Base-by-base conservation (phyloP, 2,888 invertebrate genomes). In the Toxonevra muliebris region DNA sequence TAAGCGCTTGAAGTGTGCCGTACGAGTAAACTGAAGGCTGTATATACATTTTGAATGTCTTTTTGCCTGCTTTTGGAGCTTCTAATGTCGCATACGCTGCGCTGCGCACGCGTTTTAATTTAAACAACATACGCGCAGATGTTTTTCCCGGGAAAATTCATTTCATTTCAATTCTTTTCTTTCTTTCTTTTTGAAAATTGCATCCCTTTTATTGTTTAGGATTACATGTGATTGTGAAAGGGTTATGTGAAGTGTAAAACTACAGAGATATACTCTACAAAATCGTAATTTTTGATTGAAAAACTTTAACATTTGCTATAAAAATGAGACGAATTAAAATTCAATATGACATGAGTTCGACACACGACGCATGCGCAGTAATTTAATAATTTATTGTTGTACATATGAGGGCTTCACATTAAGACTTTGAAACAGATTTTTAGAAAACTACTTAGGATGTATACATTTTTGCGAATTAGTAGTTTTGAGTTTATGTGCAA, bases 101-200 rank as follows among this genome's bases (percentile, higher is more conserved):
- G 50, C 45, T 43, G 67, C 55, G 59, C 69, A 72, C 65, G 72
- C 62, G 68, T 66, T 69, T 68, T 55, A 40, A 63, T 66, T 71
- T 65, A 30, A 30, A 30, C 30, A 30, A 68, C 60, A 66, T 68
- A 64, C 15, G 50, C 53, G 70, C 72, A 74, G 72, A 69, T 72
- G 72, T 68, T 71, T 66, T 55, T n/a, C n/a, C n/a, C n/a, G n/a
- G n/a, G n/a, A n/a, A n/a, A n/a, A n/a, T n/a, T 30, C 30, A 30
- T 30, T 30, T 2, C 30, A 30, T 30, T 30, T 30, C 30, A 30
- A 4, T 30, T 30, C 2, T 30, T 30, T 30, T 30, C 30, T 66
- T 30, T 30, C 30, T 66, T 10, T 13, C 42, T 53, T 53, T 53
- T 20, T 15, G 60, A 42, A 60, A 53, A 30, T 52, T 17, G 15